A percentile compares a stretch with the other conserved stretches of the same genome.
Conservation (phyloP, 2,797 vertebrate species). For the Amphiprion clarkii region DNA sequence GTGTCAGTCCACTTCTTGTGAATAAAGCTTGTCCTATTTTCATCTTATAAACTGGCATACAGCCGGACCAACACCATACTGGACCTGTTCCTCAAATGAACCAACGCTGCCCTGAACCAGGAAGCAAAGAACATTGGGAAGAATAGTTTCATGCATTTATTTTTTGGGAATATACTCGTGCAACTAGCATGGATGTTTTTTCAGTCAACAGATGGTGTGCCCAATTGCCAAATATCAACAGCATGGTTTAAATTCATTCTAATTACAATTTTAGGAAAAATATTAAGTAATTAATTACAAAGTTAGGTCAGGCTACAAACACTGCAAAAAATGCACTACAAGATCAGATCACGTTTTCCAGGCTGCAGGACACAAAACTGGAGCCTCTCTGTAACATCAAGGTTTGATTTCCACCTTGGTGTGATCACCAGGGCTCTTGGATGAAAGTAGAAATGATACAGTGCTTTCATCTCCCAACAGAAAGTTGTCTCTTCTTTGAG, state of each 20-base stretch:
- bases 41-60: constrained; percentile 30
- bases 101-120: neutral
- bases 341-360: constrained; percentile 6
- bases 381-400: constrained; percentile 2
- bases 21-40: constrained; percentile 54
- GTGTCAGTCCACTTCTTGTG: constrained; percentile 40
- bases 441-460: constrained; percentile 13
- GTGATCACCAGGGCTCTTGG: neutral
- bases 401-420: neutral
- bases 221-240: neutral
- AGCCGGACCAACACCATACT: neutral
- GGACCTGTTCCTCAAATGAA: neutral
- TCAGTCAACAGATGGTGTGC: neutral
- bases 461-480: constrained; percentile 3
- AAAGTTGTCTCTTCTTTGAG: constrained; percentile 18
- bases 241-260: too few species aligned
- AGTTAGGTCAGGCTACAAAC: neutral
- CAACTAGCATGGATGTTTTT: neutral
- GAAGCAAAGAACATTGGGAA: constrained; percentile 1
- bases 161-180: neutral
- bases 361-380: constrained; percentile 12
- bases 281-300: neutral
- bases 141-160: neutral
- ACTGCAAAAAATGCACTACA: neutral
- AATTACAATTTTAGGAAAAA: neutral